A percentile compares a stretch with the other conserved stretches of the same genome.
Evolutionary conservation across 2,113 vertebrate species (phyloP).

Genomic region (Glaucidium brasilianum): DNA sequence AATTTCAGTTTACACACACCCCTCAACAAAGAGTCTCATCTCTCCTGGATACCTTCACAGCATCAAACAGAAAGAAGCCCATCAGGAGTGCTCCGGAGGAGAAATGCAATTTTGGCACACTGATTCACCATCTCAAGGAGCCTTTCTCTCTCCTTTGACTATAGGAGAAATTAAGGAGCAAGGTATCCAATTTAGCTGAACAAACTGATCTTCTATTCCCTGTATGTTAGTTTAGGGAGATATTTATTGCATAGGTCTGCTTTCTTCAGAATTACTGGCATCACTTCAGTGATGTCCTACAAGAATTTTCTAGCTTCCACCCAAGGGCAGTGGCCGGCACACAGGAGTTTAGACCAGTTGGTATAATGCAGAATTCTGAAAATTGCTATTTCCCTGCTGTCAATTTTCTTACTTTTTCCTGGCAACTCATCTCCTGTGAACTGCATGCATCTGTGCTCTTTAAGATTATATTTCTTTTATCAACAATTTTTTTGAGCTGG

Average conservation of each 20-base stretch:
- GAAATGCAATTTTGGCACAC: background rate
- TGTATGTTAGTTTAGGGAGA: background rate
- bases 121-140: background rate
- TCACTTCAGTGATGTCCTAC: background rate
- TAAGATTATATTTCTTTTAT: background rate
- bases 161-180: background rate
- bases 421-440: background rate
- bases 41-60: background rate
- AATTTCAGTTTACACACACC: background rate
- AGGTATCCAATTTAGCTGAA: background rate
- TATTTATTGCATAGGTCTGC: background rate
- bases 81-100: background rate
- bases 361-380: background rate
- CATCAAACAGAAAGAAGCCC: background rate
- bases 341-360: background rate
- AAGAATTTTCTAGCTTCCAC: background rate
- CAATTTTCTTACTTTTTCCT: background rate
- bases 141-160: background rate
- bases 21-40: background rate
- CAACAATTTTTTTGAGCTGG: background rate
- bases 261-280: background rate
- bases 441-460: fast-evolving
- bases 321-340: background rate
- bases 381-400: background rate
- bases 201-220: background rate